Conservation (phyloP, 2,888 invertebrate species). For the Brachypalpus laphriformis region DNA sequence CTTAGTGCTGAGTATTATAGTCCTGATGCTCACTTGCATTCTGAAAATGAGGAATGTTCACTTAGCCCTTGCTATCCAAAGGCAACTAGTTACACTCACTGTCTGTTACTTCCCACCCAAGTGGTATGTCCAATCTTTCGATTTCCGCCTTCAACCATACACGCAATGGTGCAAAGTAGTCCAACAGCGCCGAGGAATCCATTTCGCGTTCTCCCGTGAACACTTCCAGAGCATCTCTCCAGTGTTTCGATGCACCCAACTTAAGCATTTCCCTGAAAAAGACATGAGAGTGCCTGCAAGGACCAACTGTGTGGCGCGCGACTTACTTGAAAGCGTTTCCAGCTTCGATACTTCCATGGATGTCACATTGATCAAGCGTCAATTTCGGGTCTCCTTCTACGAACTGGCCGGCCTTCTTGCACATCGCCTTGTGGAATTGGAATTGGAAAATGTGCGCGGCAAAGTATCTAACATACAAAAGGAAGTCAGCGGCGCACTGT, state of each 20-base stretch:
- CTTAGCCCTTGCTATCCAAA: background rate
- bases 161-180: constrained; percentile 91
- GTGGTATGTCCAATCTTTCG: constrained; percentile 85
- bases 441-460: constrained; percentile 92
- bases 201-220: constrained; percentile 91
- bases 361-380: constrained; percentile 92
- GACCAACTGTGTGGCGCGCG: background rate
- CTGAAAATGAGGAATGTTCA: background rate
- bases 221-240: constrained; percentile 91
- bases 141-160: constrained; percentile 90
- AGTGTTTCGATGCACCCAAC: constrained; percentile 88
- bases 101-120: constrained; percentile 85
- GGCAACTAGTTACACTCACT: constrained; percentile 76
- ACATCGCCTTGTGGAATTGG: constrained; percentile 89
- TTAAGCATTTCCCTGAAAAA: constrained; percentile 85
- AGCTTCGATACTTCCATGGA: constrained; percentile 91
- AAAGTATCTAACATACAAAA: no score
- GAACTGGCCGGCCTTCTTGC: constrained; percentile 90
- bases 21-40: constrained; percentile 52
- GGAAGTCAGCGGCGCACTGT: no score
- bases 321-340: constrained; percentile 87
- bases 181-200: constrained; percentile 89
- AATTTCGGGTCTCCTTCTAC: constrained; percentile 86
- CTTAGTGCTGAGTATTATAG: background rate
- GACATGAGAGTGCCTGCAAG: background rate